Percentiles rank a stretch among this genome's conserved stretches.
Conservation (phyloP, 2,797 vertebrate genomes). For the Percopsis omiscomaycus region DNA sequence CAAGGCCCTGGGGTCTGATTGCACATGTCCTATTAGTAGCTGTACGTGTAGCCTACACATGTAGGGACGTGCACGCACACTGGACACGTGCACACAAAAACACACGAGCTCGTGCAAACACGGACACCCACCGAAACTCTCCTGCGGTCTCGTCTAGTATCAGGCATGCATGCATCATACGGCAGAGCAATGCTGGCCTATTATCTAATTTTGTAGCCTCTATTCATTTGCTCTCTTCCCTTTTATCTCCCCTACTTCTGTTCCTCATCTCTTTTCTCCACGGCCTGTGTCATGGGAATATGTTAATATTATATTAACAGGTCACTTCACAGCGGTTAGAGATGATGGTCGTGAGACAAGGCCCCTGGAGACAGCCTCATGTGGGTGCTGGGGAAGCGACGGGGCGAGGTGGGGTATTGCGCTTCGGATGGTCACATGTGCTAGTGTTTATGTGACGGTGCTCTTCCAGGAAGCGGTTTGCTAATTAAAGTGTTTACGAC, state of each 20-base stretch:
- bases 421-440: slow-evolving; percentile 7
- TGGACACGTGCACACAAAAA: neutral
- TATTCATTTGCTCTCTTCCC: slow-evolving; percentile 33
- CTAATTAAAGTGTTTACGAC: slow-evolving; percentile 8
- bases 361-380: slow-evolving; percentile 24
- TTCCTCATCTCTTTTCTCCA: slow-evolving; percentile 31
- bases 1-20: slow-evolving; percentile 56
- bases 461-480: slow-evolving; percentile 2
- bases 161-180: slow-evolving; percentile 17
- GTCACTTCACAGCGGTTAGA: slow-evolving; percentile 45
- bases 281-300: slow-evolving; percentile 27
- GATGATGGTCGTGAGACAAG: slow-evolving; percentile 30
- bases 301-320: slow-evolving; percentile 31
- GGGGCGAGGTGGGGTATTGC: neutral
- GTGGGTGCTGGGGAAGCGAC: slow-evolving; percentile 20
- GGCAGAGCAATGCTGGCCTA: slow-evolving; percentile 25
- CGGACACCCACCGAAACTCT: slow-evolving; percentile 16
- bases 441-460: slow-evolving; percentile 22
- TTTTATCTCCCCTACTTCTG: slow-evolving; percentile 21
- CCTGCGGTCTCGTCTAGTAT: slow-evolving; percentile 20
- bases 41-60: slow-evolving; percentile 41
- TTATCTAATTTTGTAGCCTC: slow-evolving; percentile 4
- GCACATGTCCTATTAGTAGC: slow-evolving; percentile 69
- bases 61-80: slow-evolving; percentile 29
- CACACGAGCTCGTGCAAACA: neutral